Percentiles rank a stretch among this genome's conserved stretches.
phyloP scores from a whole-genome alignment of 2,888 invertebrate species.

The Lasioglossum calceatum region DNA sequence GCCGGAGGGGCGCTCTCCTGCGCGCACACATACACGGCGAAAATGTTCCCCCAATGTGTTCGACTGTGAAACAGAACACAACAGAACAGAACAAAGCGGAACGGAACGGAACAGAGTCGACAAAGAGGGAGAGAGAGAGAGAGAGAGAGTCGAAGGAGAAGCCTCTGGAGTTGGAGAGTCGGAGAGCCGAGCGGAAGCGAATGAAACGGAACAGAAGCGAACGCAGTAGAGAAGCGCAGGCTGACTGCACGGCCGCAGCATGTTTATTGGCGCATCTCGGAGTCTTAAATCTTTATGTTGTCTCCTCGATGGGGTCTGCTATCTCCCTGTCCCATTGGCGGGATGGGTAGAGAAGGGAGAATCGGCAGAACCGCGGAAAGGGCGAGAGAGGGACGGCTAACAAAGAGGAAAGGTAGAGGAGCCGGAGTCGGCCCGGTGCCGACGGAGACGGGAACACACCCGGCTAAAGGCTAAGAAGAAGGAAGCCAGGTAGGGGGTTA shows the following conservation, averaged over 20 bases:
- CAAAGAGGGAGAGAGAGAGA: neutral
- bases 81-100: slow-evolving; percentile 60
- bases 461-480: slow-evolving; percentile 39
- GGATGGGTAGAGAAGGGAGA: slow-evolving; percentile 49
- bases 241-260: slow-evolving; percentile 82
- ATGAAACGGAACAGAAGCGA: slow-evolving; percentile 79
- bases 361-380: slow-evolving; percentile 48
- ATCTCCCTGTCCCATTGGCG: slow-evolving; percentile 70
- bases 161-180: slow-evolving; percentile 25
- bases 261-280: slow-evolving; percentile 84
- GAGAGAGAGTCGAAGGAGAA: neutral
- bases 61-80: slow-evolving; percentile 63
- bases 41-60: slow-evolving; percentile 25
- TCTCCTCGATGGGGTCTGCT: slow-evolving; percentile 82
- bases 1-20: neutral
- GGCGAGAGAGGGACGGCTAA: slow-evolving; percentile 60
- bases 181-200: slow-evolving; percentile 67
- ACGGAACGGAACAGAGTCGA: slow-evolving; percentile 17
- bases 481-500: slow-evolving; percentile 51
- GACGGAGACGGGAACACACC: slow-evolving; percentile 50
- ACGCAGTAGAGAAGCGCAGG: slow-evolving; percentile 75
- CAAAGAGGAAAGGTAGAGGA: slow-evolving; percentile 56
- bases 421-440: slow-evolving; percentile 20
- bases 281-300: slow-evolving; percentile 85
- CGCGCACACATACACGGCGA: neutral